These are phyloP conservation scores for Rynchops niger DNA, from an alignment of 2,113 vertebrate genomes.

Conservation along the genomic window DNA sequence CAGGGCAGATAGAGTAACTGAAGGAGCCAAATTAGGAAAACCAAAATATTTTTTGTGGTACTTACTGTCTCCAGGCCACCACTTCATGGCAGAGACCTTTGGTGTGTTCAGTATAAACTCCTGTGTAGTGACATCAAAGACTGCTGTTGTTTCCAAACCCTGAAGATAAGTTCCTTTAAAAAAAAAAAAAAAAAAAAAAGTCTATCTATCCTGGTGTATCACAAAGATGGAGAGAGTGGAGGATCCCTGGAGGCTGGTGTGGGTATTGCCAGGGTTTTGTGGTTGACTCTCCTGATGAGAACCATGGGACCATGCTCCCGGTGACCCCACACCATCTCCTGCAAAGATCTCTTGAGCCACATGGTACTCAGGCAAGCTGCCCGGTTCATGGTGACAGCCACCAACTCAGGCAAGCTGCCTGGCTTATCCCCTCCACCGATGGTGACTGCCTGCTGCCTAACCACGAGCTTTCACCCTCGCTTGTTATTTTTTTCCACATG, in stretches of 20 bases:
- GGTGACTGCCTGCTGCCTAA: neutral
- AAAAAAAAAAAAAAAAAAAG: neutral
- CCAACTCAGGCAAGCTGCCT: neutral
- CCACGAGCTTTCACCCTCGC: neutral
- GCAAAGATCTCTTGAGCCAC: neutral
- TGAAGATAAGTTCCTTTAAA: constrained; percentile 77
- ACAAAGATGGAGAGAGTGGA: neutral
- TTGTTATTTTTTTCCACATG: neutral
- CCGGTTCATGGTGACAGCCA: neutral
- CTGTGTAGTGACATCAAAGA: constrained; percentile 73
- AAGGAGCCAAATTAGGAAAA: neutral
- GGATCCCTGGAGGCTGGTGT: neutral
- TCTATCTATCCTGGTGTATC: neutral
- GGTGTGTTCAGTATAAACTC: constrained; percentile 82
- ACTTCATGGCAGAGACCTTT: constrained; percentile 78
- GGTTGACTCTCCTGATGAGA: neutral
- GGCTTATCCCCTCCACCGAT: neutral
- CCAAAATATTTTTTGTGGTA: neutral
- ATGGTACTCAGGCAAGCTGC: neutral
- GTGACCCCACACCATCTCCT: neutral
- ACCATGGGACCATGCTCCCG: neutral
- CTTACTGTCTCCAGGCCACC: constrained; percentile 85
- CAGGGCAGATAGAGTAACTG: neutral
- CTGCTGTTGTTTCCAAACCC: constrained; percentile 80
- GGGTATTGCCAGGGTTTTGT: neutral